Conservation (phyloP, 2,888 invertebrate species). For the Rhogogaster chlorosoma region DNA sequence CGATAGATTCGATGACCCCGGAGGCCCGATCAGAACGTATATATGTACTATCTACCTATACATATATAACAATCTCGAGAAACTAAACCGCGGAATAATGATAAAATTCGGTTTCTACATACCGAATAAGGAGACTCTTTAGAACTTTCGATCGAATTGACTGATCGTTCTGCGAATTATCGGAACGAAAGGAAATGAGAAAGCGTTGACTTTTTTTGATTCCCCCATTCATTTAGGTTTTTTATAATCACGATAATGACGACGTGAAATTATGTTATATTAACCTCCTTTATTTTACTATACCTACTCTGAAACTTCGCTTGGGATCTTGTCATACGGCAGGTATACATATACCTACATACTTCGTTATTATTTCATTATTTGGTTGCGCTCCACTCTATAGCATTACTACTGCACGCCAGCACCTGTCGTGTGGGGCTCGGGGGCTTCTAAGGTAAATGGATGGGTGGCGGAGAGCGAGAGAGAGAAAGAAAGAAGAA, state of each 20-base stretch:
- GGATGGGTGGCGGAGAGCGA: slow-evolving; percentile 44
- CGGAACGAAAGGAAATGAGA: too few species aligned
- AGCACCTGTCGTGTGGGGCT: slow-evolving; percentile 76
- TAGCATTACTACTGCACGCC: slow-evolving; percentile 60
- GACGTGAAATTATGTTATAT: background rate
- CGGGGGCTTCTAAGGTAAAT: slow-evolving; percentile 53
- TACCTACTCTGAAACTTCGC: background rate
- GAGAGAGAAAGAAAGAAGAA: slow-evolving; percentile 39
- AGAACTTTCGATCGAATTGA: too few species aligned
- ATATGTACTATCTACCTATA: background rate
- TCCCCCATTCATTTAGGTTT: too few species aligned
- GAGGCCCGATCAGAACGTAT: background rate
- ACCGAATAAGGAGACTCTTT: too few species aligned
- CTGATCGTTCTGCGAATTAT: too few species aligned
- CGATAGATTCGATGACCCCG: slow-evolving; percentile 34
- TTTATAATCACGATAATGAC: background rate
- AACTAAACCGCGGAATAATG: background rate
- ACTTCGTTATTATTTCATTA: slow-evolving; percentile 47
- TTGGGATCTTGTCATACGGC: background rate
- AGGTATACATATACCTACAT: background rate
- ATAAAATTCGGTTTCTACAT: too few species aligned
- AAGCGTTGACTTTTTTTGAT: too few species aligned
- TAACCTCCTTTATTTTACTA: background rate
- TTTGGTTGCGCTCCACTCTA: slow-evolving; percentile 46
- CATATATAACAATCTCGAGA: slow-evolving; percentile 3